These are phyloP conservation scores for Malthinus flaveolus DNA, from an alignment of 2,888 invertebrate species.

Conservation along the genomic window DNA sequence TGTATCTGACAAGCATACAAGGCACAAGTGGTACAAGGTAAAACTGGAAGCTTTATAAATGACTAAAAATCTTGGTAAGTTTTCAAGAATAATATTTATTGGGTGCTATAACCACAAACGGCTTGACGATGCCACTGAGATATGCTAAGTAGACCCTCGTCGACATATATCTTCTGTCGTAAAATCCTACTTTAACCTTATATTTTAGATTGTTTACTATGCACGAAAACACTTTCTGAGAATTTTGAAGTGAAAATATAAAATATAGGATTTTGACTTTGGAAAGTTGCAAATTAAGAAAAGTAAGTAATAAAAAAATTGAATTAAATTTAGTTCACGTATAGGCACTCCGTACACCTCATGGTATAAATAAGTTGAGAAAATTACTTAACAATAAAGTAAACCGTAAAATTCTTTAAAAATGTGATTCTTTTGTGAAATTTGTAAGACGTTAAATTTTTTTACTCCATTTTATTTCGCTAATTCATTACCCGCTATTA, in stretches of 20 bases:
- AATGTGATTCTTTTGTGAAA: too few species aligned
- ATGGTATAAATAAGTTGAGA: too few species aligned
- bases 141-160: conserved; percentile 18
- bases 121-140: conserved; percentile 21
- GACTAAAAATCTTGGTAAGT: not conserved
- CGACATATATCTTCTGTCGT: conserved; percentile 22
- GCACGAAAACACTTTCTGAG: not conserved
- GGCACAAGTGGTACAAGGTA: not conserved
- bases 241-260: too few species aligned
- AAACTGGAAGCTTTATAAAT: not conserved
- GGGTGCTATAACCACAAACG: conserved; percentile 17
- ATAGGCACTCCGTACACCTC: too few species aligned
- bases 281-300: not conserved
- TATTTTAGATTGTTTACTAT: too few species aligned
- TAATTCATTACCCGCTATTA: too few species aligned
- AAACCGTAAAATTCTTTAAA: too few species aligned
- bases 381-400: too few species aligned
- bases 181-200: not conserved
- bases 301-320: too few species aligned
- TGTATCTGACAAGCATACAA: not conserved
- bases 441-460: too few species aligned
- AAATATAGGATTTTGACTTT: not conserved
- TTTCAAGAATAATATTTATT: conserved; percentile 19
- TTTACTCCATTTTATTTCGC: too few species aligned
- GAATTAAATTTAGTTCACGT: too few species aligned